Evolutionary conservation across 2,888 invertebrate species (phyloP).

Genomic region (Nymphalis urticae): DNA sequence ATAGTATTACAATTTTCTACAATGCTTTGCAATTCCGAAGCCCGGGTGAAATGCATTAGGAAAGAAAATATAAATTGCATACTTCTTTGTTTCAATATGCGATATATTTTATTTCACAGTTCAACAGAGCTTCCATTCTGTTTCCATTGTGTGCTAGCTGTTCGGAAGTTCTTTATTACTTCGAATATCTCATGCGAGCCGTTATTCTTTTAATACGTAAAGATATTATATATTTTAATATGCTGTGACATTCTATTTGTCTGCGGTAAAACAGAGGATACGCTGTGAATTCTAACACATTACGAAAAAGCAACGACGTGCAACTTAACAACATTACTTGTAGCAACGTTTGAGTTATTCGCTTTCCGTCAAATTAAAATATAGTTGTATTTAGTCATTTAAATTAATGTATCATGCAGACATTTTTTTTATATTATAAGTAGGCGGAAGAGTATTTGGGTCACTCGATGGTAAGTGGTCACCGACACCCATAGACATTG

Average conservation of each 20-base stretch:
- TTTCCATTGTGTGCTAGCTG: constrained; percentile 8
- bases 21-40: constrained; percentile 16
- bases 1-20: constrained; percentile 7
- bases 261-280: background rate
- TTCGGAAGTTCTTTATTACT: constrained; percentile 15
- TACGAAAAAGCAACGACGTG: too few relatives aligned
- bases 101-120: constrained; percentile 18
- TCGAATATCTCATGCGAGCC: background rate
- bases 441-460: too few relatives aligned
- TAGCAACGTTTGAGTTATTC: too few relatives aligned
- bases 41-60: constrained; percentile 20
- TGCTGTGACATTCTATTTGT: background rate
- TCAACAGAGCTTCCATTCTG: constrained; percentile 10
- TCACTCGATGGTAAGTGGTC: too few relatives aligned
- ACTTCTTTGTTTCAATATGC: constrained; percentile 28
- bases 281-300: too few relatives aligned
- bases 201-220: background rate
- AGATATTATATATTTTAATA: background rate
- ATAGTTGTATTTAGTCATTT: too few relatives aligned
- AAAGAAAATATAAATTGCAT: constrained; percentile 20
- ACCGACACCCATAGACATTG: too few relatives aligned
- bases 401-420: too few relatives aligned
- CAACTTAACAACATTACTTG: too few relatives aligned
- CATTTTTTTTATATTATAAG: too few relatives aligned
- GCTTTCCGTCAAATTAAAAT: too few relatives aligned